Evolutionary conservation across 2,888 invertebrate species (phyloP).

Genomic region (Lutraria lutraria): DNA sequence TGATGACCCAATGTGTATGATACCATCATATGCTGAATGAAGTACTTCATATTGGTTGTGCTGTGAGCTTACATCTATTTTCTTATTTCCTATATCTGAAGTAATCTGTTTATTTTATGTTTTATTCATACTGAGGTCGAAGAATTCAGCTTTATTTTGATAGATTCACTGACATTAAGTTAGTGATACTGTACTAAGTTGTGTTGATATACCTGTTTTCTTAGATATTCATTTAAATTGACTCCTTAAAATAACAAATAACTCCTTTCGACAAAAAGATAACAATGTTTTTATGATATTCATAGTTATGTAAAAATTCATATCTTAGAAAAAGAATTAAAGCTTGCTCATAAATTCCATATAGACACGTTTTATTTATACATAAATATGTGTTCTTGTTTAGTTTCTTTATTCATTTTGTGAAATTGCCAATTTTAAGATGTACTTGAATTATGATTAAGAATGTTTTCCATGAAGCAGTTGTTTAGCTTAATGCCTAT

Average conservation of each 20-base stretch:
- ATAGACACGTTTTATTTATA: background rate
- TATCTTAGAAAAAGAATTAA: background rate
- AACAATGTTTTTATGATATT: background rate
- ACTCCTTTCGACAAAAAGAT: no score
- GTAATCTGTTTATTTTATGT: background rate
- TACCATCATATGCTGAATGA: slow-evolving; percentile 53
- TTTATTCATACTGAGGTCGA: background rate
- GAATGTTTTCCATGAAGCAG: background rate
- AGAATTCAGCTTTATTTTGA: background rate
- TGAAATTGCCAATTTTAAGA: background rate
- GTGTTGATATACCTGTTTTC: background rate
- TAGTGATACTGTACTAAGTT: background rate
- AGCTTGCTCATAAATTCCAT: background rate
- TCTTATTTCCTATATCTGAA: background rate
- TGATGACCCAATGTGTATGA: slow-evolving; percentile 43
- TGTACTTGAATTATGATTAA: background rate
- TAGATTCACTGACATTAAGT: background rate
- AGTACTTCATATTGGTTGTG: slow-evolving; percentile 20
- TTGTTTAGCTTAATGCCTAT: background rate
- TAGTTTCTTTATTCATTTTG: background rate
- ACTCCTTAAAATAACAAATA: background rate
- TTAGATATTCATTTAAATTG: background rate
- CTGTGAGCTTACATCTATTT: background rate
- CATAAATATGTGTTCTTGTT: background rate
- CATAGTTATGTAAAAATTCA: background rate